Evolutionary conservation across 2,113 vertebrate species (phyloP).

Genomic region (Arvicanthis niloticus): DNA sequence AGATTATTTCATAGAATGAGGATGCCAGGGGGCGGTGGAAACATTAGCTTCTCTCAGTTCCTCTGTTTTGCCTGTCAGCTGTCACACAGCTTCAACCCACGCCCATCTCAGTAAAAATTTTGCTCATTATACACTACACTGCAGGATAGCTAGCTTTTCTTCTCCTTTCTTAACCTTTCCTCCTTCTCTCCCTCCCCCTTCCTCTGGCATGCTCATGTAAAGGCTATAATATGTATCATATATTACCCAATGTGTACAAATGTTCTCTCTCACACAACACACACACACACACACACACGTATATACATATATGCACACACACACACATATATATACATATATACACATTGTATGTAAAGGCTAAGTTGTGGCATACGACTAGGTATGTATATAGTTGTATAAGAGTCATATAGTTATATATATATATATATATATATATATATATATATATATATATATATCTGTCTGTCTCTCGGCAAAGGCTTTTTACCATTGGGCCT

Average conservation of each 20-base stretch:
- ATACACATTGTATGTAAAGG: not conserved
- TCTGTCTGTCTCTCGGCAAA: too few species aligned
- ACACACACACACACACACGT: not conserved
- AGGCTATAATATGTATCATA: not conserved
- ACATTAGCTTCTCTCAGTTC: not conserved
- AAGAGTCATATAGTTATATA: too few species aligned
- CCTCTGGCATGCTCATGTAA: not conserved
- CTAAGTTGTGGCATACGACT: not conserved
- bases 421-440: too few species aligned
- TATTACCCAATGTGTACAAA: not conserved
- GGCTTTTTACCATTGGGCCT: not conserved
- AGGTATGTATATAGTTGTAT: not conserved
- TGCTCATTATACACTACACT: not conserved
- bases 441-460: too few species aligned
- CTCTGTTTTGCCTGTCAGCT: not conserved
- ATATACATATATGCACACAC: not conserved
- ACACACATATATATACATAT: not conserved
- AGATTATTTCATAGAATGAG: slow-evolving; percentile 28
- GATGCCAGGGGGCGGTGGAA: not conserved
- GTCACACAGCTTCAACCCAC: not conserved
- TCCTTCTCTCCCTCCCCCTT: not conserved
- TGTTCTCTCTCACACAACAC: not conserved
- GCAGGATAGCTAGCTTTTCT: not conserved
- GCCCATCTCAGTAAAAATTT: slow-evolving; percentile 1
- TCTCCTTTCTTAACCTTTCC: not conserved